phyloP scores from a whole-genome alignment of 1,140 invertebrate species.

The Ceratina calcarata region DNA sequence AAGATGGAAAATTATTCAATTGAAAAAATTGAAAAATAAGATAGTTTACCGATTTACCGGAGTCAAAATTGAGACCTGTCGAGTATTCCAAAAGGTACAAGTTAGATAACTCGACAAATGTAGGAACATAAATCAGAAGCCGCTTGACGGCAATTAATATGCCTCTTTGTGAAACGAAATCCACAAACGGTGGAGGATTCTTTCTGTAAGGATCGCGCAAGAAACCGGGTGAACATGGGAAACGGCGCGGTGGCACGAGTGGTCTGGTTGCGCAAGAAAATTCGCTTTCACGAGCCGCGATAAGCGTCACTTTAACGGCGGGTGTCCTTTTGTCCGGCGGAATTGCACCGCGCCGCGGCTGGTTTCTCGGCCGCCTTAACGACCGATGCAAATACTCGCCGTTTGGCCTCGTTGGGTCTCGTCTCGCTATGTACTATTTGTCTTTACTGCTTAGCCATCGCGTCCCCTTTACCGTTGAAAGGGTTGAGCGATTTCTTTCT shows the following conservation, averaged over 20 bases:
- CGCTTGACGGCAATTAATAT: too few relatives aligned
- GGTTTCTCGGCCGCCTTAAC: constrained; percentile 64
- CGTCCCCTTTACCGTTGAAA: constrained; percentile 35
- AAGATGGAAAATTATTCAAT: too few relatives aligned
- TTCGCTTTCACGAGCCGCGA: constrained; percentile 38
- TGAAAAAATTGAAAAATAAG: too few relatives aligned
- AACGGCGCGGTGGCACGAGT: neutral
- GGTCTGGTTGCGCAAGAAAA: constrained; percentile 43
- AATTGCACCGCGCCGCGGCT: constrained; percentile 23
- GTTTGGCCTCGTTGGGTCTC: constrained; percentile 71
- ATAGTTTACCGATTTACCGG: too few relatives aligned
- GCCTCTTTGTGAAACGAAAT: too few relatives aligned
- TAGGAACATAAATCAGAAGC: too few relatives aligned
- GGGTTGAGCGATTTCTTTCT: constrained; percentile 6
- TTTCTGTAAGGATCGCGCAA: neutral
- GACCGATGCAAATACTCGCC: constrained; percentile 70
- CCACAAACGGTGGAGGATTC: too few relatives aligned
- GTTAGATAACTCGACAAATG: too few relatives aligned
- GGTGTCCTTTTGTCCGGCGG: constrained; percentile 42
- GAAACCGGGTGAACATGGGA: constrained; percentile 2
- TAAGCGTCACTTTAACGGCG: constrained; percentile 51
- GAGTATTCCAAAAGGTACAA: too few relatives aligned
- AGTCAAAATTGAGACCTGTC: too few relatives aligned
- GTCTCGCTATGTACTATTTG: constrained; percentile 66
- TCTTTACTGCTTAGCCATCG: constrained; percentile 65